Base-by-base conservation (phyloP, 2,888 invertebrate genomes). In the Morpho achilles region DNA sequence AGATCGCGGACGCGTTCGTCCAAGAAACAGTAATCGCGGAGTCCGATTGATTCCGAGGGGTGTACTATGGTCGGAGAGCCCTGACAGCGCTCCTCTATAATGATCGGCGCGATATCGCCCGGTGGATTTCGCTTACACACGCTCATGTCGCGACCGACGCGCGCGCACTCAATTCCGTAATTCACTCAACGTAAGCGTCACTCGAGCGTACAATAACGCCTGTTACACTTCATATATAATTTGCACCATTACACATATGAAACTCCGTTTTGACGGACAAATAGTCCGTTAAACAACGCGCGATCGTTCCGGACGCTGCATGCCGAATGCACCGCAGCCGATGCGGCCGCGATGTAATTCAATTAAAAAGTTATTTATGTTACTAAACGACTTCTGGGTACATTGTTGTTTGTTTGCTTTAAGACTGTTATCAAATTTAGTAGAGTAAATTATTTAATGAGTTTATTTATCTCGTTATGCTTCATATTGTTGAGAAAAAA, bases 1-100 rank as follows among this genome's bases (percentile, higher is more conserved):
- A 85, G 88, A 45, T 81, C 77, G 58, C 86, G 78, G 40, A 90
- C 66, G 73, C 79, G 80, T 59, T 87, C 82, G 70, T 77, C 76
- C 49, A 87, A 70, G 58, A 81, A 63, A 48, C 84, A 79, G 70
- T 87, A 89, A 75, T 84, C 85, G 63, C 76, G 77, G 52, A 80
- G 67, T 67, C 83, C 80, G 75, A 10, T 82, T 55, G 83, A 84
- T 60, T 88, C 87, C 2, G 85, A 82, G 22, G 82, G 82, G 44
- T 83, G 74, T 4, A 75, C 66, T 53, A 69, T 67, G 58, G 75
- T 58, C 63, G 76, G 72, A 69, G 82, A 83, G 69, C 77, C 72
- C 57, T 75, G 79, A 54, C 77, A 74, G 61, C 5, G 68, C 73
- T 5, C 87, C 58, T 87, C 82, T 51, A 78, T 74, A 65, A 87